phyloP scores from a whole-genome alignment of 1,140 invertebrate species.

The Neomicropteryx cornuta region DNA sequence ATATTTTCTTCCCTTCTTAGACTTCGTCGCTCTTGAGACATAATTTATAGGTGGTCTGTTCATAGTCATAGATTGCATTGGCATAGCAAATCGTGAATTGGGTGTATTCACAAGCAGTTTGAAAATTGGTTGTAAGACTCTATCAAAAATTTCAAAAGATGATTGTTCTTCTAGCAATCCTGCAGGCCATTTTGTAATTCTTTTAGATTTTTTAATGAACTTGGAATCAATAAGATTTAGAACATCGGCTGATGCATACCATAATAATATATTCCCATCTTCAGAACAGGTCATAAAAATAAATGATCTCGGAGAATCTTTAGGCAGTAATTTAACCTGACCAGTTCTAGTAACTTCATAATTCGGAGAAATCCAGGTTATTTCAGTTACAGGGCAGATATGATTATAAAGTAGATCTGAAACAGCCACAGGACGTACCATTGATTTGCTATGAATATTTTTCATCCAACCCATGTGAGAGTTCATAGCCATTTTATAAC shows the following conservation, averaged over 20 bases:
- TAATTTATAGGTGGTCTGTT: constrained; percentile 24
- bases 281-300: constrained; percentile 53
- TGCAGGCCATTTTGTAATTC: constrained; percentile 38
- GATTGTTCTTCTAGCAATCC: constrained; percentile 44
- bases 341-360: constrained; percentile 49
- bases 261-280: constrained; percentile 57
- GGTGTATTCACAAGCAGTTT: constrained; percentile 36
- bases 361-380: constrained; percentile 53
- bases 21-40: constrained; percentile 22
- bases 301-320: constrained; percentile 35
- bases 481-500: constrained; percentile 46
- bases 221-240: constrained; percentile 31
- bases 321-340: constrained; percentile 31
- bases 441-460: constrained; percentile 38
- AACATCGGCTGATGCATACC: constrained; percentile 47
- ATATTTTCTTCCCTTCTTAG: constrained; percentile 36
- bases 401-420: constrained; percentile 51
- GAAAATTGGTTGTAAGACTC: constrained; percentile 47
- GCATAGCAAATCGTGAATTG: constrained; percentile 25
- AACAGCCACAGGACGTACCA: constrained; percentile 45
- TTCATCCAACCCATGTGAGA: constrained; percentile 58
- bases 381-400: constrained; percentile 45
- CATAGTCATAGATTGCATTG: constrained; percentile 30
- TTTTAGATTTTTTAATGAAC: constrained; percentile 33
- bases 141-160: constrained; percentile 41